Evolutionary conservation across 2,888 invertebrate species (phyloP), one percentile per base, ranked within the genome.

Genomic region (Galerucella calmariensis): DNA sequence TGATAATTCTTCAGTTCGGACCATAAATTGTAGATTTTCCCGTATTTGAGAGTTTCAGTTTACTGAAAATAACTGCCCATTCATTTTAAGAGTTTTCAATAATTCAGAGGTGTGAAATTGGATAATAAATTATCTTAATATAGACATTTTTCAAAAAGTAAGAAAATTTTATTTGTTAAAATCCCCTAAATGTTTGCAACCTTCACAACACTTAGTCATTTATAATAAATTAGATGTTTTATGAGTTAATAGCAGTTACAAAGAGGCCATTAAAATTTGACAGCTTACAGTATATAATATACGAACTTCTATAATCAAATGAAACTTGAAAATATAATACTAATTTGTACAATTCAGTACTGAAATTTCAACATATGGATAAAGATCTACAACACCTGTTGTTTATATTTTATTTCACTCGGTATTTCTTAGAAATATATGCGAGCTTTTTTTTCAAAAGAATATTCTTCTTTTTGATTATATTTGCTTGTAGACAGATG

Each of bases 81-180:
- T 62, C 14, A 27, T n/a, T 62, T 35, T 35, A 14, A 35, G n/a
- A 62, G 35, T 35, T 35, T 62, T 62, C n/a, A 41, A 35, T 62
- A 62, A 27, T 62, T 14, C n/a, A 62, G 8, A 6, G 14, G 35
- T 11, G 62, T 41, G 35, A 35, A 62, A 62, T 41, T 62, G 62
- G 62, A 41, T 62, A 62, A 62, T 62, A 62, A 62, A 62, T 62
- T 14, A 62, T 62, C 41, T 62, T 35, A 62, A 62, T 62, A 62
- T 62, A 24, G 62, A 62, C 35, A 62, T 62, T 62, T 27, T 27
- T 62, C 62, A 27, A 48, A 48, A 14, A 8, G 14, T 48, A 3
- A 48, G 8, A 41, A 41, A 9, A 41, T 9, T 8, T 41, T 41
- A 41, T 41, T 41, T 9, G 9, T 41, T 41, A 41, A 9, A 9